A percentile compares a stretch with the other conserved stretches of the same genome.
Evolutionary conservation across 2,888 invertebrate genomes (phyloP).

Genomic region (Halictus ligatus): DNA sequence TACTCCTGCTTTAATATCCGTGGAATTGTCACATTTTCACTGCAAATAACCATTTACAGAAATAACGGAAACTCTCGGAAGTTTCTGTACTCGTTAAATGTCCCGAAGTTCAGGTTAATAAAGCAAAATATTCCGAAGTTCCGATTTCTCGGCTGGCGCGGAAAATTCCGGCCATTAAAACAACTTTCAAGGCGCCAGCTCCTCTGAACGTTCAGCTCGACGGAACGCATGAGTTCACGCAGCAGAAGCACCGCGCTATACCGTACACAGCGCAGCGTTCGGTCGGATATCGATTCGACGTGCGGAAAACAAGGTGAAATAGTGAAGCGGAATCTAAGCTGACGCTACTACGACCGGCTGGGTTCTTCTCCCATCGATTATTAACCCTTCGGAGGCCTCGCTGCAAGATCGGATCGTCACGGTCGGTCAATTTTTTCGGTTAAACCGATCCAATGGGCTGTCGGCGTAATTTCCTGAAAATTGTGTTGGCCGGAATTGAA

Average conservation of each 20-base stretch:
- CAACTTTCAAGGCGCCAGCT: background rate
- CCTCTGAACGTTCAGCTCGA: background rate
- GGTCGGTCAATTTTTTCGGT: slow-evolving; percentile 60
- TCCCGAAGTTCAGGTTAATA: too few species aligned
- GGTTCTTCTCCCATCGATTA: slow-evolving; percentile 24
- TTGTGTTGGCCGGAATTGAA: slow-evolving; percentile 43
- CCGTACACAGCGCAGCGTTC: background rate
- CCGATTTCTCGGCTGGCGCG: background rate
- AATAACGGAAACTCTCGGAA: too few species aligned
- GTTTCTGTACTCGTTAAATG: too few species aligned
- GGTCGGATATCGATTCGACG: slow-evolving; percentile 14
- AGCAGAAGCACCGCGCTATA: background rate
- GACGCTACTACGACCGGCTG: slow-evolving; percentile 17
- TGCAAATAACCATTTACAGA: too few species aligned
- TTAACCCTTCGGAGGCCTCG: slow-evolving; percentile 40
- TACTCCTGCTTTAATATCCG: too few species aligned
- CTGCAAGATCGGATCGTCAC: slow-evolving; percentile 35
- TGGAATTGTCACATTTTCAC: too few species aligned
- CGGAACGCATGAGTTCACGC: background rate
- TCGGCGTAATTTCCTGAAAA: slow-evolving; percentile 70
- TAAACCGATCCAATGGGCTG: slow-evolving; percentile 47
- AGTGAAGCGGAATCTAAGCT: slow-evolving; percentile 16
- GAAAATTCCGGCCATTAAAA: background rate
- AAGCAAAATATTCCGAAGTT: too few species aligned
- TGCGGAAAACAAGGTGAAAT: slow-evolving; percentile 22